Base-by-base conservation (phyloP, 2,888 invertebrate genomes). In the Spodoptera picta region DNA sequence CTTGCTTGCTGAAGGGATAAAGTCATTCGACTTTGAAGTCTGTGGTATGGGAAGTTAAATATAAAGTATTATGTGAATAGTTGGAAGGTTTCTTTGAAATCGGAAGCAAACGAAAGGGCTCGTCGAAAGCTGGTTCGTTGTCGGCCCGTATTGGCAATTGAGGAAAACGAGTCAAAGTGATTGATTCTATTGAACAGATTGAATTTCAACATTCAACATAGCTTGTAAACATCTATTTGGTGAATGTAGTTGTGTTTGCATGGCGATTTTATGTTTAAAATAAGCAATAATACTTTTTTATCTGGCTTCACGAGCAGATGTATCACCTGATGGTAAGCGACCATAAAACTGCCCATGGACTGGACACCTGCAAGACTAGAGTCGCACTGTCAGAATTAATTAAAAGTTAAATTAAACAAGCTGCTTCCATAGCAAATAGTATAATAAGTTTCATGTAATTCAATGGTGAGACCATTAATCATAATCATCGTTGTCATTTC, bases 1-100 rank as follows among this genome's bases (percentile, higher is more conserved):
- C 54, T 65, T 76, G 80, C 69, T 77, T 73, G 52, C 58, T 60
- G 41, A 69, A 56, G 58, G 54, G 65, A 77, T 79, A 69, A 77
- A 76, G 65, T 50, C 65, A 63, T 77, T 77, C 55, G 48, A 53
- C 36, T 54, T 61, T 61, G 62, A 50, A 51, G 51, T 44, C 47
- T 73, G 19, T 44, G 49, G 41, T 47, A 67, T 49, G 24, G n/a
- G 31, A 72, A 58, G 73, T 60, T 54, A 71, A 60, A 72, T 65
- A 62, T 61, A 54, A 66, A 54, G 72, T 61, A 51, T 64, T 45
- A 50, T 57, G 44, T 51, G 70, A 60, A 71, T 75, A 72, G 71
- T 75, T 69, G 63, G 41, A 45, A 51, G 55, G 55, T 9, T 62
- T 51, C 61, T 65, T 75, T 74, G 51, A 69, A 57, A 45, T 73